Conservation (phyloP, 1,140 invertebrate genomes). For the Drosophila leontia region DNA sequence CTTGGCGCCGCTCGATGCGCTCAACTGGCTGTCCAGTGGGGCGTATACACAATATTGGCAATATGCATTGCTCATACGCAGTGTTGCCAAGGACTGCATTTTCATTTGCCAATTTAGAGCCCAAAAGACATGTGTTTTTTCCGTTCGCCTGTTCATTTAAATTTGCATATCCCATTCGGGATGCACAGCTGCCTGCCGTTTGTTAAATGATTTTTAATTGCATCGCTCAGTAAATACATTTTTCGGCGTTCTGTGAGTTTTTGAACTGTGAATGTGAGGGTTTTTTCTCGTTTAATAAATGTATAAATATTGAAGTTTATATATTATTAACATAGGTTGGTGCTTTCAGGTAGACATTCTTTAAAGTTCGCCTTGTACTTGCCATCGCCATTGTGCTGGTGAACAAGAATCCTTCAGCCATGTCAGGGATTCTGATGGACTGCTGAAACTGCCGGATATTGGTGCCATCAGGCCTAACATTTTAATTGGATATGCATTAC, state of each 20-base stretch:
- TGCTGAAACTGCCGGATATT: conserved; percentile 4
- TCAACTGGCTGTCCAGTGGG: conserved; percentile 19
- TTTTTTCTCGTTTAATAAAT: not conserved
- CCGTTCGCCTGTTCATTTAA: conserved; percentile 7
- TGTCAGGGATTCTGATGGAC: not conserved
- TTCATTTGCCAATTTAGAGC: conserved; percentile 24
- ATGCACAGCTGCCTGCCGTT: conserved; percentile 27
- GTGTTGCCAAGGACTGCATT: conserved; percentile 1
- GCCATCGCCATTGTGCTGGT: not conserved
- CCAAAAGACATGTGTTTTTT: conserved; percentile 11
- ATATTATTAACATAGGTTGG: no score
- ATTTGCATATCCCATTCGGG: conserved; percentile 35
- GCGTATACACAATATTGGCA: conserved; percentile 25
- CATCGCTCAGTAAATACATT: conserved; percentile 14
- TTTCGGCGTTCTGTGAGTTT: not conserved
- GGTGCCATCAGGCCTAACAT: conserved; percentile 18
- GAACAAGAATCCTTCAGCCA: not conserved
- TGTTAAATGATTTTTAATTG: conserved; percentile 51
- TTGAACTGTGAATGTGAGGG: not conserved
- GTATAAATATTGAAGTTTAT: not conserved
- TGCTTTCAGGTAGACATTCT: no score
- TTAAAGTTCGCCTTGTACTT: not conserved
- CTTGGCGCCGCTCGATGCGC: not conserved
- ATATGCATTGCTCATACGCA: conserved; percentile 25
- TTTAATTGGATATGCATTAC: conserved; percentile 62